Evolutionary conservation across 2,888 invertebrate genomes (phyloP).

Genomic region (Lampropteryx suffumata): DNA sequence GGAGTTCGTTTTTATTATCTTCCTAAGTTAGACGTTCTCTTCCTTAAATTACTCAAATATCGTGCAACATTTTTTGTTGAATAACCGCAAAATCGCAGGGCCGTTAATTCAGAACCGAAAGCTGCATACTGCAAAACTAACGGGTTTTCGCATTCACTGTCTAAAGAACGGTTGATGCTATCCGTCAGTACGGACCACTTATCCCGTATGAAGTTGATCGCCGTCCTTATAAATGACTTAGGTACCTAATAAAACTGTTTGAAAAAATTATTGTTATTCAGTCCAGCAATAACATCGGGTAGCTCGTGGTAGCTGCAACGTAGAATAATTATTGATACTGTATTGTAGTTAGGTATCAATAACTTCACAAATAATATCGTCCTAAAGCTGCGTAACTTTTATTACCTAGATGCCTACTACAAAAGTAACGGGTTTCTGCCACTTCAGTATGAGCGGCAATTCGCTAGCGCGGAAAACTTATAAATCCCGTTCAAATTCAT

Average conservation of each 20-base stretch:
- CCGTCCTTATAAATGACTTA: slow-evolving; percentile 13
- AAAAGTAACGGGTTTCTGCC: slow-evolving; percentile 8
- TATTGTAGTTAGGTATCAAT: too few species aligned
- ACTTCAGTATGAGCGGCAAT: slow-evolving; percentile 1
- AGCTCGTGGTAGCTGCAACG: too few species aligned
- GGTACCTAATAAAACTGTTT: not conserved
- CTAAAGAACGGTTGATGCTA: slow-evolving; percentile 15
- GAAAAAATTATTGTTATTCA: slow-evolving; percentile 1
- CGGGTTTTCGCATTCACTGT: slow-evolving; percentile 24
- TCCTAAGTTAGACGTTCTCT: too few species aligned
- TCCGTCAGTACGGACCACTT: slow-evolving; percentile 5
- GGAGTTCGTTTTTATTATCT: too few species aligned
- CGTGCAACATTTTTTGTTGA: slow-evolving; percentile 6
- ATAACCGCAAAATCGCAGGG: slow-evolving; percentile 21
- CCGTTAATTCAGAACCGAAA: slow-evolving; percentile 18
- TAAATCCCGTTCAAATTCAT: slow-evolving; percentile 8
- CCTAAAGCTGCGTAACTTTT: slow-evolving; percentile 5
- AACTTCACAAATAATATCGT: not conserved
- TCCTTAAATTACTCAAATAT: slow-evolving; percentile 3
- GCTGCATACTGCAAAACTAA: slow-evolving; percentile 26
- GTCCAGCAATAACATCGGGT: not conserved
- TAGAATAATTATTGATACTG: too few species aligned
- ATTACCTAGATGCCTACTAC: slow-evolving; percentile 8
- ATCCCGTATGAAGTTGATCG: slow-evolving; percentile 17
- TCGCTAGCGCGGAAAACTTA: slow-evolving; percentile 7